Evolutionary conservation across 2,888 invertebrate species (phyloP).

Genomic region (Agriopis marginaria): DNA sequence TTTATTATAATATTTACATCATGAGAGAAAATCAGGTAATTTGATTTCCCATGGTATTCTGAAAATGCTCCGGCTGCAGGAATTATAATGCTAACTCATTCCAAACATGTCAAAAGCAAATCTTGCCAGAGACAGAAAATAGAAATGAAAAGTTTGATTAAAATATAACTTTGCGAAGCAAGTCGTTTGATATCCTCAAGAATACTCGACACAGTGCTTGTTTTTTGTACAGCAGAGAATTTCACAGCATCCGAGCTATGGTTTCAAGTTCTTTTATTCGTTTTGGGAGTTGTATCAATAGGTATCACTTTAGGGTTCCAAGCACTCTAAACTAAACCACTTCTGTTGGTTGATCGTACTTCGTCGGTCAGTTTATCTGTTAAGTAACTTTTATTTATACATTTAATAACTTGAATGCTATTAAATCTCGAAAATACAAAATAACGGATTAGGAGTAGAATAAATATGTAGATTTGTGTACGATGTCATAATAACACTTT

Average conservation of each 20-base stretch:
- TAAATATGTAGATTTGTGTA: too few relatives aligned
- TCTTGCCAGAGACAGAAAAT: constrained; percentile 15
- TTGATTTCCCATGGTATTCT: constrained; percentile 12
- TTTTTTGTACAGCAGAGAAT: constrained; percentile 10
- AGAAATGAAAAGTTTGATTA: constrained; percentile 19
- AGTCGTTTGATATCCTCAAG: neutral
- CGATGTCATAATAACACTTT: too few relatives aligned
- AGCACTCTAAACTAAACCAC: constrained; percentile 5
- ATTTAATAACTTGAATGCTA: too few relatives aligned
- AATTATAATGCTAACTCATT: constrained; percentile 28
- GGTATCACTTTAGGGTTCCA: constrained; percentile 9
- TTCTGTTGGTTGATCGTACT: neutral
- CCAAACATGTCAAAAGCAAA: constrained; percentile 28
- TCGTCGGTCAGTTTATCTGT: neutral
- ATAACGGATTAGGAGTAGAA: too few relatives aligned
- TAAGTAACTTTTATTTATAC: neutral
- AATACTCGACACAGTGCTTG: constrained; percentile 3
- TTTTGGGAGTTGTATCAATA: constrained; percentile 6
- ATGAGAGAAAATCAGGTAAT: neutral
- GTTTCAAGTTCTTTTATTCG: constrained; percentile 3
- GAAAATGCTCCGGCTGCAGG: constrained; percentile 9
- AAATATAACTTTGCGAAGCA: constrained; percentile 18
- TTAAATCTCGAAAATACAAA: too few relatives aligned
- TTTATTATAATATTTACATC: too few relatives aligned
- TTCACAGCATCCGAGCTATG: constrained; percentile 1